Evolutionary conservation across 2,888 invertebrate species (phyloP).

Genomic region (Hydroisotoma schaefferi): DNA sequence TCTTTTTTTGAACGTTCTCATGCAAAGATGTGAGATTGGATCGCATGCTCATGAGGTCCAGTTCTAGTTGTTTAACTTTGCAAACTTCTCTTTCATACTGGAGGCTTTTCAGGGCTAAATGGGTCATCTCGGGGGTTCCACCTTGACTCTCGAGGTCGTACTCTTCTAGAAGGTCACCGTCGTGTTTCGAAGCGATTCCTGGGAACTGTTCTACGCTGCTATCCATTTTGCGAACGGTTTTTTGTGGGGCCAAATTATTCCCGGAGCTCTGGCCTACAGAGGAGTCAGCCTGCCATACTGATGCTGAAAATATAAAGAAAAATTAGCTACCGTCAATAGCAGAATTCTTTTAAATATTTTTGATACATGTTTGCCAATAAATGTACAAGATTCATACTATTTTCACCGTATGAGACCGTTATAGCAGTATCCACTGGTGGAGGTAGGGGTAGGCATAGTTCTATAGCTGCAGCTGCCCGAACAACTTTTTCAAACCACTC

Average conservation of each 20-base stretch:
- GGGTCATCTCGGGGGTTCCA: constrained; percentile 19
- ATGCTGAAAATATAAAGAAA: neutral
- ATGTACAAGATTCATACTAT: neutral
- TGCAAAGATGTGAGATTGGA: constrained; percentile 21
- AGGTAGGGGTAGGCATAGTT: constrained; percentile 22
- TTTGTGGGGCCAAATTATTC: constrained; percentile 18
- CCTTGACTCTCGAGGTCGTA: constrained; percentile 20
- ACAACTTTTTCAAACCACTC: constrained; percentile 34
- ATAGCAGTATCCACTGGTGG: constrained; percentile 15
- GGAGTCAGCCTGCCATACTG: too few relatives aligned
- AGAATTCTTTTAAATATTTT: neutral
- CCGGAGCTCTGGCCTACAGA: neutral
- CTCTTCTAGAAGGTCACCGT: neutral
- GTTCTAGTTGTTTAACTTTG: constrained; percentile 19
- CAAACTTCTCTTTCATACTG: constrained; percentile 24
- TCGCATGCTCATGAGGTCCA: constrained; percentile 16
- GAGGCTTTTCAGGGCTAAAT: constrained; percentile 22
- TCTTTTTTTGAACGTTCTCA: constrained; percentile 16
- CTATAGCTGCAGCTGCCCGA: constrained; percentile 24
- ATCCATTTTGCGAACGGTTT: constrained; percentile 29
- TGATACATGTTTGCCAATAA: neutral
- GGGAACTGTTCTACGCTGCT: constrained; percentile 16
- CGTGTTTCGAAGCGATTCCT: neutral
- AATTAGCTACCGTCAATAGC: too few relatives aligned
- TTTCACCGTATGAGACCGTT: neutral